These are phyloP conservation scores for Sigmodon hispidus DNA, from an alignment of 2,113 vertebrate species.

Conservation along the genomic window DNA sequence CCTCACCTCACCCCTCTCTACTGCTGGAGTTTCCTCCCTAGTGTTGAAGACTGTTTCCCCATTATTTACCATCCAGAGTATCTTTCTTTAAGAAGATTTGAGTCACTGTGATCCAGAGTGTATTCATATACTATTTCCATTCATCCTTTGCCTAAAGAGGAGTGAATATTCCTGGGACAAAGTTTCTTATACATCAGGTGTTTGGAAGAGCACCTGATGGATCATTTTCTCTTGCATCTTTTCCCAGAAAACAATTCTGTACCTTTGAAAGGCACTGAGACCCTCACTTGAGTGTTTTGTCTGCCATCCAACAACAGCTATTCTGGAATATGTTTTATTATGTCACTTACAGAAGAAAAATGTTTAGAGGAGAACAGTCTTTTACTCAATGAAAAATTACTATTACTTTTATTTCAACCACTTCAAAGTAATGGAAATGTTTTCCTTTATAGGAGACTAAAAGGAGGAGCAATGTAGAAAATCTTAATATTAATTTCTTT, in stretches of 20 bases:
- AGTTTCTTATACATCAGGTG: background rate
- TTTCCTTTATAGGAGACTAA: background rate
- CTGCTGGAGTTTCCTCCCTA: background rate
- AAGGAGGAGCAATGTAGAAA: background rate
- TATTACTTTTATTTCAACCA: background rate
- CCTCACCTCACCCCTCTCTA: background rate
- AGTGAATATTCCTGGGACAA: background rate
- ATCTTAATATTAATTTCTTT: background rate
- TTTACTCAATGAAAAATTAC: background rate
- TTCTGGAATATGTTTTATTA: slow-evolving; percentile 3
- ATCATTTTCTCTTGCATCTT: background rate
- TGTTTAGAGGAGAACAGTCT: background rate
- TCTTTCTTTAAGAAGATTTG: background rate
- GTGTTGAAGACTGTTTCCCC: background rate
- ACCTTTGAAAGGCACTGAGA: background rate
- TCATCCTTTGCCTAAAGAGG: background rate
- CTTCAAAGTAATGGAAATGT: background rate
- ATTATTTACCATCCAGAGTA: background rate
- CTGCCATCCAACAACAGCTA: background rate
- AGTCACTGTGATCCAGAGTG: background rate
- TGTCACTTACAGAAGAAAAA: background rate
- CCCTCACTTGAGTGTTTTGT: background rate
- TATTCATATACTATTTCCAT: background rate
- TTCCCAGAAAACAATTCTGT: background rate
- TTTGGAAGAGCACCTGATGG: background rate